Conservation (phyloP, 1,140 invertebrate genomes). For the Meloidogyne chitwoodi region DNA sequence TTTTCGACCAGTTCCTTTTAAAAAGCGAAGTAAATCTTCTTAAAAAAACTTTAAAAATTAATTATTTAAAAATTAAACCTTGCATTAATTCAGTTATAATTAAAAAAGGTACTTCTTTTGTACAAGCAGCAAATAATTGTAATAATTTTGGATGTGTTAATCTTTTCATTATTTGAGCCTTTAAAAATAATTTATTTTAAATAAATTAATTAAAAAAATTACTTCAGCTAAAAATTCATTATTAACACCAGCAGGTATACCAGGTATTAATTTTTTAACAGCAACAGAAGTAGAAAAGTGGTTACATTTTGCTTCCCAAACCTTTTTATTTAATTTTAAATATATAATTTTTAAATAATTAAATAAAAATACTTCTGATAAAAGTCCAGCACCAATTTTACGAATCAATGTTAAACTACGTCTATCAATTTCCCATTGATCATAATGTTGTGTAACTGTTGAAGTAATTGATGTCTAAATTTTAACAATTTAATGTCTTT, state of each 20-base stretch:
- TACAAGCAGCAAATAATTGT: conserved; percentile 95
- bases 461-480: conserved; percentile 89
- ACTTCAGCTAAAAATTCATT: conserved; percentile 89
- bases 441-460: conserved; percentile 90
- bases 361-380: conserved; percentile 72
- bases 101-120: conserved; percentile 94
- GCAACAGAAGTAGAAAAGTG: conserved; percentile 96
- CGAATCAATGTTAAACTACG: conserved; percentile 86
- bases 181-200: neutral
- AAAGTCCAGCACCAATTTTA: conserved; percentile 96
- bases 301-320: conserved; percentile 98
- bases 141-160: conserved; percentile 90
- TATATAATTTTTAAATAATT: neutral
- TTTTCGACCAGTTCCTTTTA: conserved; percentile 72
- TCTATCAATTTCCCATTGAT: conserved; percentile 98
- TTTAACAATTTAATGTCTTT: too few relatives aligned
- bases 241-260: conserved; percentile 90
- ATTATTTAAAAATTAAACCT: conserved; percentile 75
- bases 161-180: conserved; percentile 97
- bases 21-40: conserved; percentile 57
- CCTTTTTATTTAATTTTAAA: conserved; percentile 60
- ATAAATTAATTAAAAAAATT: neutral
- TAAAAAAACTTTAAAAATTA: conserved; percentile 31
- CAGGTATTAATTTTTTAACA: conserved; percentile 94
- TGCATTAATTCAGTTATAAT: conserved; percentile 97